A percentile compares a stretch with the other conserved stretches of the same genome.
Conservation (phyloP, 2,113 vertebrate species). For the Spea bombifrons region DNA sequence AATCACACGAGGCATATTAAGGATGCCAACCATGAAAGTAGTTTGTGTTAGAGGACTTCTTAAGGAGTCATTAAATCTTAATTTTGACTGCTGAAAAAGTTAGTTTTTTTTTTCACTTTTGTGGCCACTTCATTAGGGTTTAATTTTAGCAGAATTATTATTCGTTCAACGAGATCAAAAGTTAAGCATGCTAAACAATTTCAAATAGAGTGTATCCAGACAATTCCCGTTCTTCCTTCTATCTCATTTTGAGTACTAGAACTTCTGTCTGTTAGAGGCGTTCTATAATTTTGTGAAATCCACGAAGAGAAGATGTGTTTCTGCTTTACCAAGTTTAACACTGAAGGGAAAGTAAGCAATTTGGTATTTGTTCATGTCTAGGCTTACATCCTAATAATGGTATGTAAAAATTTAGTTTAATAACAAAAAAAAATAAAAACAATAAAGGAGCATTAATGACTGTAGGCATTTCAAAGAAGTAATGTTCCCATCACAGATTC, state of each 20-base stretch:
- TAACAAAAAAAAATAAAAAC: too few relatives aligned
- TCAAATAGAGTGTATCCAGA: not conserved
- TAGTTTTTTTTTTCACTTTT: not conserved
- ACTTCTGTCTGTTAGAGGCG: too few relatives aligned
- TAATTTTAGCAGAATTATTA: constrained; percentile 18
- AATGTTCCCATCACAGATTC: too few relatives aligned
- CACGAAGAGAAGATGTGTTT: too few relatives aligned
- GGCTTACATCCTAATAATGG: too few relatives aligned
- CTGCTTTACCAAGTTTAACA: too few relatives aligned
- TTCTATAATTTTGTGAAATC: too few relatives aligned
- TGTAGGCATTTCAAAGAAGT: too few relatives aligned
- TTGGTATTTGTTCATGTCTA: too few relatives aligned
- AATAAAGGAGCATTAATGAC: too few relatives aligned
- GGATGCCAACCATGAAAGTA: constrained; percentile 37
- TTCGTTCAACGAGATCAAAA: constrained; percentile 17
- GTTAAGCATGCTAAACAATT: constrained; percentile 1
- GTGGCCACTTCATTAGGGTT: constrained; percentile 19
- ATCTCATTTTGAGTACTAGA: not conserved
- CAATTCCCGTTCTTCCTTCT: not conserved
- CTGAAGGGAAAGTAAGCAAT: too few relatives aligned
- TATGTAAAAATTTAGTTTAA: too few relatives aligned
- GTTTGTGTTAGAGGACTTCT: constrained; percentile 40
- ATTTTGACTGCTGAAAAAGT: constrained; percentile 36
- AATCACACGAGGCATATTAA: constrained; percentile 25
- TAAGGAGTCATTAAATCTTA: constrained; percentile 43